Evolutionary conservation across 2,888 invertebrate genomes (phyloP).

Genomic region (Drosophila fungiperda): DNA sequence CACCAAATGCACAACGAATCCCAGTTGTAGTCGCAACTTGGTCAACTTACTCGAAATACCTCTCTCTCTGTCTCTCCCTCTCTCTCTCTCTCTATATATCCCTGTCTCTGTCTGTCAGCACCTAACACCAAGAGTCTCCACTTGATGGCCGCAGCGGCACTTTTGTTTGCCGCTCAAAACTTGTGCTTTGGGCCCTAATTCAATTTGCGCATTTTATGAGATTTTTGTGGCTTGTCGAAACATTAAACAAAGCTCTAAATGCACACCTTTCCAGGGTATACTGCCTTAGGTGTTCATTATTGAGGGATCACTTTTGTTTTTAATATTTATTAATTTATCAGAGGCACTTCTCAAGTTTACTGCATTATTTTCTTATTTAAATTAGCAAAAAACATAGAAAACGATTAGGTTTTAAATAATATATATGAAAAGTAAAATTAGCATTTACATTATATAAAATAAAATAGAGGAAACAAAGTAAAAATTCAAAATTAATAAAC

Average conservation of each 20-base stretch:
- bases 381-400: fast-evolving
- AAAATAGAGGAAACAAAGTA: background rate
- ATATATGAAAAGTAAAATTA: background rate
- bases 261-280: conserved; percentile 22
- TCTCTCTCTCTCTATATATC: background rate
- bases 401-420: background rate
- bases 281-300: background rate
- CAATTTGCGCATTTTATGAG: conserved; percentile 71
- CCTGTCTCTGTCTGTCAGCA: conserved; percentile 60
- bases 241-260: conserved; percentile 33
- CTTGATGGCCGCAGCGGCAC: conserved; percentile 57
- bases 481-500: background rate
- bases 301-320: background rate
- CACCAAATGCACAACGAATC: conserved; percentile 53
- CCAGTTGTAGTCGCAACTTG: conserved; percentile 39
- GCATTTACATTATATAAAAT: background rate
- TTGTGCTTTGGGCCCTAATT: conserved; percentile 36
- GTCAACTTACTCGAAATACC: conserved; percentile 27
- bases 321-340: background rate
- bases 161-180: conserved; percentile 48
- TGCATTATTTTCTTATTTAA: background rate
- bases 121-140: conserved; percentile 32
- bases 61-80: background rate
- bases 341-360: background rate
- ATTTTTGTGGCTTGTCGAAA: conserved; percentile 60